Base-by-base conservation (phyloP, 2,888 invertebrate genomes). In the Drosophila maculinotata region DNA sequence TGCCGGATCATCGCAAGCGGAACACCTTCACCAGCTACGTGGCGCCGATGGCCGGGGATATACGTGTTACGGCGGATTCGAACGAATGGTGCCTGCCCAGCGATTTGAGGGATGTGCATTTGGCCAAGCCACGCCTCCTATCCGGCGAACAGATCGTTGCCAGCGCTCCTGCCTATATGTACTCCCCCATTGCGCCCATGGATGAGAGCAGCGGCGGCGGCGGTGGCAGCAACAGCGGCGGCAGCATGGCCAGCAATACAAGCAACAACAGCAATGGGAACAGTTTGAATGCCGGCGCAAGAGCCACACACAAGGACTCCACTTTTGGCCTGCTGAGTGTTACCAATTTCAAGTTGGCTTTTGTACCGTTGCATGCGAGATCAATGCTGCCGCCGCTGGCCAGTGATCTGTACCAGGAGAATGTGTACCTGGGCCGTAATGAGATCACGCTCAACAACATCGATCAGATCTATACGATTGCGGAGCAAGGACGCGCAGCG, bases 271-370 rank as follows among this genome's bases (percentile, higher is more conserved):
- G 12, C 51, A n/a, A n/a, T n/a, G n/a, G n/a, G n/a, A 47, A 75
- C 17, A 80, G 20, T n/a, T n/a, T n/a, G n/a, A n/a, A n/a, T n/a
- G n/a, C n/a, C n/a, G 12, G n/a, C 12, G 14, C 15, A 9, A 17
- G 45, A 25, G 20, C 30, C 10, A 59, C 31, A 26, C 69, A 81
- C 45, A 93, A 95, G 66, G 96, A 96, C 88, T 97, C 97, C 53
- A 94, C 95, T 63, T 95, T 95, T 65, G 99, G 98, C 0, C 93
- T 95, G 25, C 92, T 99, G 62, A 96, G 96, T 89, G 95, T 98
- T 66, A 98, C 98, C 62, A 98, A 98, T 93, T 98, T 97, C 91
- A 97, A 97, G 92, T 93, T 99, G 26, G 95, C 97, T 25, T 98
- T 98, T 92, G 94, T 97, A 54, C 96, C 96, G 0, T 53, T 88